Conservation (phyloP, 2,113 vertebrate genomes). For the Myrmecophaga tridactyla region DNA sequence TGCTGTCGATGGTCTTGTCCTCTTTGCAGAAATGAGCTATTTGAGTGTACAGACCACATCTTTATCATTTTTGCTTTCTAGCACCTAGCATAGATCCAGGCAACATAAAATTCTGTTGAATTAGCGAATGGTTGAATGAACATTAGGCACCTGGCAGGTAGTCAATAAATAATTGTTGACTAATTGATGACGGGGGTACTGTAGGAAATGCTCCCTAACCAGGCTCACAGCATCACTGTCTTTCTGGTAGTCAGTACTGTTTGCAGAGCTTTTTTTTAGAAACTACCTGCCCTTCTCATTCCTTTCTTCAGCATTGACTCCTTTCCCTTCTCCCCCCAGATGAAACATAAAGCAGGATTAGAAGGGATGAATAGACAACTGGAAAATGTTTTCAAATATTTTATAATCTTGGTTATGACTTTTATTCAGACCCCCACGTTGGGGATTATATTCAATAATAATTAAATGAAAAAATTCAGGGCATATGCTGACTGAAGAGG, state of each 20-base stretch:
- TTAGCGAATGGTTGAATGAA: not conserved
- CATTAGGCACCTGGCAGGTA: not conserved
- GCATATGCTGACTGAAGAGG: not conserved
- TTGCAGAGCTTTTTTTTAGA: not conserved
- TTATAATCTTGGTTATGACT: constrained; percentile 5
- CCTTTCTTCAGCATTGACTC: not conserved
- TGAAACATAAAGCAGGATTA: not conserved
- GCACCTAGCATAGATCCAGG: not conserved
- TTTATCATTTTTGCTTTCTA: not conserved
- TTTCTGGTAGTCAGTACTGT: not conserved
- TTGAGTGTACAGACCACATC: constrained; percentile 26
- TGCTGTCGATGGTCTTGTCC: not conserved
- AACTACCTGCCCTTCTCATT: not conserved
- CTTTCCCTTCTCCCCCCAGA: not conserved
- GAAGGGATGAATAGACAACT: not conserved
- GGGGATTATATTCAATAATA: not conserved
- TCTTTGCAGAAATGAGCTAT: constrained; percentile 16
- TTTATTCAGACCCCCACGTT: not conserved
- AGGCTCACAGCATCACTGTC: not conserved
- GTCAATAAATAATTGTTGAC: not conserved
- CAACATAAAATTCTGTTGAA: constrained; percentile 9
- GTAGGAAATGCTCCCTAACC: not conserved
- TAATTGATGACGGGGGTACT: not conserved
- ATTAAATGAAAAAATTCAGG: not conserved
- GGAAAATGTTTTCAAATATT: constrained; percentile 27